These are phyloP conservation scores for Meliscaeva auricollis DNA, from an alignment of 2,888 invertebrate species.

Conservation along the genomic window DNA sequence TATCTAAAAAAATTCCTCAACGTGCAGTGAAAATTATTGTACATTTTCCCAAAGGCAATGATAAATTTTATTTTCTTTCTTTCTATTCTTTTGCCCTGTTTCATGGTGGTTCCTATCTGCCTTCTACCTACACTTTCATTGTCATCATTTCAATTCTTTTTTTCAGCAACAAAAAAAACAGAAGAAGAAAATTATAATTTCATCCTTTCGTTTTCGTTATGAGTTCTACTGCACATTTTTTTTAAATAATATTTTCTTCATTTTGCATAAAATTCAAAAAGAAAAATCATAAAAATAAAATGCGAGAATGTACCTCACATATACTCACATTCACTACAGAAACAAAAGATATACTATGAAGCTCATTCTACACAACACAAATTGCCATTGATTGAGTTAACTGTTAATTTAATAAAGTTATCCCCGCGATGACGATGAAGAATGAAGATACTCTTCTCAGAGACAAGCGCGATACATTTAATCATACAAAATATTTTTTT, in stretches of 20 bases:
- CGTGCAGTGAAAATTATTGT: conserved; percentile 50
- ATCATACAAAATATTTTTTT: conserved; percentile 34
- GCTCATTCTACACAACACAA: background rate
- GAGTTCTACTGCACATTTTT: background rate
- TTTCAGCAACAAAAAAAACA: background rate
- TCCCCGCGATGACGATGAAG: conserved; percentile 30
- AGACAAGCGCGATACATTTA: conserved; percentile 43
- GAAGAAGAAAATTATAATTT: conserved; percentile 29
- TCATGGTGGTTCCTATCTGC: background rate
- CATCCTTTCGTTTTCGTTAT: conserved; percentile 66
- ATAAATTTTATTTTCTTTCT: conserved; percentile 65
- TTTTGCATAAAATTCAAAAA: conserved; percentile 37
- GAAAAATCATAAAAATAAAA: conserved; percentile 2
- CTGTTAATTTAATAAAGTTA: conserved; percentile 62
- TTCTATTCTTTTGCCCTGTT: conserved; percentile 11
- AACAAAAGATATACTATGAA: conserved; percentile 11
- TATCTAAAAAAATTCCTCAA: conserved; percentile 21
- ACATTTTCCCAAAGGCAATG: conserved; percentile 49
- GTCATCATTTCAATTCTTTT: conserved; percentile 55
- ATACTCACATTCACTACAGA: too few relatives aligned
- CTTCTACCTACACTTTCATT: conserved; percentile 38
- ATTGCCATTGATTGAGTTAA: conserved; percentile 62
- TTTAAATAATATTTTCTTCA: too few relatives aligned
- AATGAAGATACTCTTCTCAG: conserved; percentile 2
- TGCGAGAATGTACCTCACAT: too few relatives aligned